Evolutionary conservation across 2,888 invertebrate species (phyloP).

Genomic region (Hydraecia micacea): DNA sequence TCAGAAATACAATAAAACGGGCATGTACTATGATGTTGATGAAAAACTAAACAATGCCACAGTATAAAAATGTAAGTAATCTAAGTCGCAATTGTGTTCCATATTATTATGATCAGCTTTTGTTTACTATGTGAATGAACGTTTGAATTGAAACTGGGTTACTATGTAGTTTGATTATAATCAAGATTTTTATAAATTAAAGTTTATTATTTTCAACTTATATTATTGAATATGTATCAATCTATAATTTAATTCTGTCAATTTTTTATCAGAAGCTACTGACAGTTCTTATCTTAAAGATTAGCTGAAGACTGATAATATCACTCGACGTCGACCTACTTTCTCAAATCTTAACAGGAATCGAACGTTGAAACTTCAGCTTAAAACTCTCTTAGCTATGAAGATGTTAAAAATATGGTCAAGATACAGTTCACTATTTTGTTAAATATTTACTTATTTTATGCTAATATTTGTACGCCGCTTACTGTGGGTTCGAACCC

Average conservation of each 20-base stretch:
- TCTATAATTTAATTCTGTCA: background rate
- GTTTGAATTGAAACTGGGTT: constrained; percentile 21
- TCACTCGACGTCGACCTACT: background rate
- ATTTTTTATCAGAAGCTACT: no score
- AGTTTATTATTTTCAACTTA: background rate
- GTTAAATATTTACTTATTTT: no score
- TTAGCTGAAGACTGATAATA: background rate
- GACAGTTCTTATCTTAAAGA: no score
- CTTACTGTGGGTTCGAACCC: no score
- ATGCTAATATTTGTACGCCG: no score
- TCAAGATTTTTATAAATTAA: background rate
- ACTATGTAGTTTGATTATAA: constrained; percentile 11
- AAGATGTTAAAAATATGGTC: no score
- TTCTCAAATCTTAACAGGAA: background rate
- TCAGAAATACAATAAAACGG: constrained; percentile 40
- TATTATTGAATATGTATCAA: background rate
- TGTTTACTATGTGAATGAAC: constrained; percentile 8
- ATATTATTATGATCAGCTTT: constrained; percentile 1
- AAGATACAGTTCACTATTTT: no score
- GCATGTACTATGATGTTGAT: constrained; percentile 10
- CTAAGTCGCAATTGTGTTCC: constrained; percentile 18
- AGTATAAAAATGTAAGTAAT: constrained; percentile 24
- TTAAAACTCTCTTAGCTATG: no score
- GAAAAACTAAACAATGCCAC: constrained; percentile 30
- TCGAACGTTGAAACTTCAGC: no score